Evolutionary conservation across 2,888 invertebrate species (phyloP), one percentile per base, ranked within the genome.

Genomic region (Dasypogon diadema): DNA sequence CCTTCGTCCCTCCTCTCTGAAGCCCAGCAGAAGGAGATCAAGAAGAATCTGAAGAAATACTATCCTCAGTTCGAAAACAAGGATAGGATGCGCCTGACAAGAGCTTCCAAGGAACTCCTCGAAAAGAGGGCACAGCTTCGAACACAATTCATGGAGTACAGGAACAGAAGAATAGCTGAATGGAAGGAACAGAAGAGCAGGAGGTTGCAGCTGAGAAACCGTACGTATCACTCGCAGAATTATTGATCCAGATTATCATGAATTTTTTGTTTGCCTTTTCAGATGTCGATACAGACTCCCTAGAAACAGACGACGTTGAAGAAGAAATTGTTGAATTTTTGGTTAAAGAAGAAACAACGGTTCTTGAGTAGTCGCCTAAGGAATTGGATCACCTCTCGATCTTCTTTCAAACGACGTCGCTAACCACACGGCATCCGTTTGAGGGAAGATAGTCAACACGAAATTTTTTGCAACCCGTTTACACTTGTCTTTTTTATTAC

Each of bases 291-390:
- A 97, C 98, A n/a, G 97, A 98, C 87, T 93, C 93, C 84, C 87
- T 96, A 81, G 94, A 95, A 85, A 92, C 93, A 72, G 95, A 96
- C 83, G 96, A 96, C 85, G 91, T 96, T 82, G 96, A 97, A 85
- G 98, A 98, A 85, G 98, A 98, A 89, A 90, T 93, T 84, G 93
- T 98, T 83, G 98, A 98, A 92, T 97, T 98, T 92, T 95, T 98
- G 89, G 91, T 98, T 85, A 97, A 97, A 90, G 97, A 98, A 89
- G 97, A 98, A 90, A 90, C 91, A 83, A 92, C 91, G 18, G 87
- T 91, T 81, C 88, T 94, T 84, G 94, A 94, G 89, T 94, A 92
- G 81, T 81, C 82, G 79, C 80, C 80, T 73, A 70, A 48, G 14
- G 65, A 46, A 65, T 48, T 48, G 48, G 48, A 16, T 24, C 24